Evolutionary conservation across 2,797 vertebrate genomes (phyloP), one percentile per base, ranked within the genome.

Genomic region (Poecilia velifera): DNA sequence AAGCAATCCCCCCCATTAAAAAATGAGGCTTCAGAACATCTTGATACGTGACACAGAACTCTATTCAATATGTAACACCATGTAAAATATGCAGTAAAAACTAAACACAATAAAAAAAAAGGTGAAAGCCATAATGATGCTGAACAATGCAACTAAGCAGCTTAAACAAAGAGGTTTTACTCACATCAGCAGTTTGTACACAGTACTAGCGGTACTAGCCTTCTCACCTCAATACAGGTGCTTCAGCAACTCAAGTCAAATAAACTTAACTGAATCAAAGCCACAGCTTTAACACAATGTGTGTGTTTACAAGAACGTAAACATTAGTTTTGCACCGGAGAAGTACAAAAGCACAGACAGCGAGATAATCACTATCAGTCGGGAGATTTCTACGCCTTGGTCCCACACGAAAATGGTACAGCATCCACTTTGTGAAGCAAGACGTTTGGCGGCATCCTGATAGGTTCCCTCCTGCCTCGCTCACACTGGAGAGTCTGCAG

Each of bases 301-400:
- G 47, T 81, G 87, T 82, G 87, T 92, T 89, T 81, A 90, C 88
- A 43, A 90, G 3, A 88, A 90, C 4, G 90, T 90, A 89, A 92
- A 91, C 89, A 87, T 80, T 68, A 82, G 73, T 39, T 82, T 74
- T 22, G 59, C 74, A 81, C 80, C 84, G 80, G 82, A 82, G 16
- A 77, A 84, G 78, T 90, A 80, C 78, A 81, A 72, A 34, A 76
- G 46, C 25, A 74, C 73, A 76, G 9, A 79, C 62, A 76, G 36
- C 14, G 66, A 53, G 25, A 71, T 39, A 28, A 46, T 14, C 34
- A 18, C 68, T 39, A 43, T 34, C n/a, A 43, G 18, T 57, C 28
- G 51, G 39, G 14, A 28, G 1, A 59, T 31, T 12, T 12, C 55
- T 75, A 85, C 5, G 28, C 31, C 0, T 36, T 34, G 34, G 73